Conservation (phyloP, 2,113 vertebrate genomes). For the Colius striatus region DNA sequence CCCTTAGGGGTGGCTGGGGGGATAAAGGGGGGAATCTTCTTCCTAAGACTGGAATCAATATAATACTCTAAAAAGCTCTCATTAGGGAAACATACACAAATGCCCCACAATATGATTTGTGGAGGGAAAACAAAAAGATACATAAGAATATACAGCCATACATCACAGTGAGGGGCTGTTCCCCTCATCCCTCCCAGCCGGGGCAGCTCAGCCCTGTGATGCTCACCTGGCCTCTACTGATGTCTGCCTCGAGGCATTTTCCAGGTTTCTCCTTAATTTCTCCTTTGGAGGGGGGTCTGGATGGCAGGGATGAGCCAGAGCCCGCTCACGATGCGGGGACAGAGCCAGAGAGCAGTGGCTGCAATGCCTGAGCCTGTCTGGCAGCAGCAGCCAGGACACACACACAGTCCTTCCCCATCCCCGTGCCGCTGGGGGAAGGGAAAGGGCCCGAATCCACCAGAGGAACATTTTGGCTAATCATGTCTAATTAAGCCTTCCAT, state of each 20-base stretch:
- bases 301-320: background rate
- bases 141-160: background rate
- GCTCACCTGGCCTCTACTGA: background rate
- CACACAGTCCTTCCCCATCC: accelerated
- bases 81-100: background rate
- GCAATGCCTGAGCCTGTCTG: background rate
- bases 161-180: background rate
- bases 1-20: background rate
- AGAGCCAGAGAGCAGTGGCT: background rate
- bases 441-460: background rate
- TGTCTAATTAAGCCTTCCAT: slow-evolving; percentile 71
- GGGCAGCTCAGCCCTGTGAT: background rate
- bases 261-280: background rate
- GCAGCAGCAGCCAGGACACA: background rate
- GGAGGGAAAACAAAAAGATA: background rate
- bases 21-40: slow-evolving; percentile 8
- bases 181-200: background rate
- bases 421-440: accelerated
- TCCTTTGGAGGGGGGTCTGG: accelerated
- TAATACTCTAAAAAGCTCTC: slow-evolving; percentile 53
- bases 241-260: accelerated
- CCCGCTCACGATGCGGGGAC: background rate
- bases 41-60: slow-evolving; percentile 61
- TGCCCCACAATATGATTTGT: background rate
- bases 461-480: slow-evolving; percentile 52